phyloP scores from a whole-genome alignment of 2,888 invertebrate species.

The Mimas tiliae region DNA sequence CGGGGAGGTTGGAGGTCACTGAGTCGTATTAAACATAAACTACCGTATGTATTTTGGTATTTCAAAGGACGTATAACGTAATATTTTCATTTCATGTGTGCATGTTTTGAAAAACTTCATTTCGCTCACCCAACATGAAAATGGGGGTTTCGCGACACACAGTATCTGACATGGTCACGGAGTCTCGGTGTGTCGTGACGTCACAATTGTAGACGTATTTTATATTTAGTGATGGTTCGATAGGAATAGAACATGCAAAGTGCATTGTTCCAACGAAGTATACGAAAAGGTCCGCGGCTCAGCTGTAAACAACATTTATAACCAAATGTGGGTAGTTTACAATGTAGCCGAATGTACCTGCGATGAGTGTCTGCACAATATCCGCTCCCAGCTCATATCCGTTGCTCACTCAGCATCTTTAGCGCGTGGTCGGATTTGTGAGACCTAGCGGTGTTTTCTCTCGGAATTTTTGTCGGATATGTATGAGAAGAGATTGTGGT shows the following conservation, averaged over 20 bases:
- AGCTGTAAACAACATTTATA: slow-evolving; percentile 65
- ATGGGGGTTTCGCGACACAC: too few species aligned
- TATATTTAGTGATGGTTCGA: background rate
- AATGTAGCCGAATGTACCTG: slow-evolving; percentile 73
- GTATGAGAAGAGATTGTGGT: too few species aligned
- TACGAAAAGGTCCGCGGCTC: slow-evolving; percentile 32
- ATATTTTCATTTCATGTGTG: too few species aligned
- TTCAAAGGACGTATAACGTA: too few species aligned
- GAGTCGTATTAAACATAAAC: too few species aligned
- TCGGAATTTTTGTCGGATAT: background rate
- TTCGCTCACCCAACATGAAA: too few species aligned
- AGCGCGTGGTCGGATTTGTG: slow-evolving; percentile 33
- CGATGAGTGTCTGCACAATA: slow-evolving; percentile 70
- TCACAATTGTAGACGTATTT: too few species aligned
- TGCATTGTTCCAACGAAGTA: slow-evolving; percentile 35
- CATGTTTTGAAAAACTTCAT: too few species aligned
- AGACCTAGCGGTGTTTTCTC: slow-evolving; percentile 41
- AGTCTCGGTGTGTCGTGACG: too few species aligned
- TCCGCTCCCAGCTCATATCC: slow-evolving; percentile 77
- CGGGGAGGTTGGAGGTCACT: too few species aligned
- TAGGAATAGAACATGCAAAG: slow-evolving; percentile 5
- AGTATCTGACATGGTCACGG: too few species aligned
- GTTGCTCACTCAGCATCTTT: slow-evolving; percentile 64
- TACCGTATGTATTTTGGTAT: too few species aligned
- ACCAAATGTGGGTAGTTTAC: slow-evolving; percentile 74